Conservation (phyloP, 2,797 vertebrate genomes). For the Melanotaenia trifasciata region DNA sequence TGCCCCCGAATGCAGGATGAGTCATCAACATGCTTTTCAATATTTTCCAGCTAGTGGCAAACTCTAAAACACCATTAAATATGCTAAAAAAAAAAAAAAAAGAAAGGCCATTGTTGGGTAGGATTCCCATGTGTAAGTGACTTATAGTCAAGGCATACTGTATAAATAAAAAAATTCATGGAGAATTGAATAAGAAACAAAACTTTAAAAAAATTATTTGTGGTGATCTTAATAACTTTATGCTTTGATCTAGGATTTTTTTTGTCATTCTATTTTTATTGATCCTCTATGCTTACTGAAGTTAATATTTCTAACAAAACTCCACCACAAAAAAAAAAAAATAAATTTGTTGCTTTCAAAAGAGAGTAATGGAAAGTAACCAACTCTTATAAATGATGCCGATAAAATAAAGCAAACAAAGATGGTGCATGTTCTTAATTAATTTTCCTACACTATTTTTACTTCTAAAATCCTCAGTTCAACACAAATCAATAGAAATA, state of each 20-base stretch:
- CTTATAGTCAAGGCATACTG: neutral
- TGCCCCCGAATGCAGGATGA: neutral
- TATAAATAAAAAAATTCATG: neutral
- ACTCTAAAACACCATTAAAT: neutral
- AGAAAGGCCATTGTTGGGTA: neutral
- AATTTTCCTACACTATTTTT: neutral
- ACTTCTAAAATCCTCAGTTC: neutral
- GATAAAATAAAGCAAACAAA: neutral
- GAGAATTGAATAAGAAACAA: neutral
- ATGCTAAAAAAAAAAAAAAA: neutral
- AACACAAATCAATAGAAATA: neutral
- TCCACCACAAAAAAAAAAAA: conserved; percentile 10
- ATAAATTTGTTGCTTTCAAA: conserved; percentile 20
- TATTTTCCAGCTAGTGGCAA: neutral
- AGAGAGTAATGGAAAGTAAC: neutral
- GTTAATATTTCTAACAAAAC: conserved; percentile 15
- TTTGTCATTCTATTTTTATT: neutral
- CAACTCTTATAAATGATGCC: neutral
- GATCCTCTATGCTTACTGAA: neutral
- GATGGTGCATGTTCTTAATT: neutral
- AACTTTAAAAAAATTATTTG: neutral
- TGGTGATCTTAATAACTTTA: neutral
- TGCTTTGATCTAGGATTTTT: neutral
- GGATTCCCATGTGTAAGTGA: neutral
- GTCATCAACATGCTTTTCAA: conserved; percentile 3